phyloP scores from a whole-genome alignment of 2,797 vertebrate species.

The Tauraco hartlaubi region DNA sequence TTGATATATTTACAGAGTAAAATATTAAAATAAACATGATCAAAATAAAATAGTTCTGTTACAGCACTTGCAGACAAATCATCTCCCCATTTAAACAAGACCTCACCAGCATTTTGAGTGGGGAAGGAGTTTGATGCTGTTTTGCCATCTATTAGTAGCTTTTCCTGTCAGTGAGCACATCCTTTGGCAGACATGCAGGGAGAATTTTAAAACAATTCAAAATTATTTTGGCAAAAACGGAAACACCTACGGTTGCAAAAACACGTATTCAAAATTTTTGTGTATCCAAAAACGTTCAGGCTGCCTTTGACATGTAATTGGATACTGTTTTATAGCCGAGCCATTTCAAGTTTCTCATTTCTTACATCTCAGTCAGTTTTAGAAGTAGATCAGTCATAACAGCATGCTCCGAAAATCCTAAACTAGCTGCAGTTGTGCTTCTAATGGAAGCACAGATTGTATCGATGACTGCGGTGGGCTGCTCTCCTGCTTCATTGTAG shows the following conservation, averaged over 20 bases:
- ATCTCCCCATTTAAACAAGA: background rate
- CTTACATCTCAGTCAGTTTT: background rate
- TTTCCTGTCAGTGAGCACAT: slow-evolving; percentile 38
- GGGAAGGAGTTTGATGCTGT: background rate
- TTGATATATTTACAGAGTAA: slow-evolving; percentile 23
- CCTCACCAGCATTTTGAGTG: background rate
- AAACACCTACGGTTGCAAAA: slow-evolving; percentile 26
- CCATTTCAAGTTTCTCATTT: background rate
- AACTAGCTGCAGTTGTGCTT: background rate
- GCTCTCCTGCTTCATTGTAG: background rate
- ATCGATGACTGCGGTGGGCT: rapidly evolving
- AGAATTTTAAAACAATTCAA: slow-evolving; percentile 2
- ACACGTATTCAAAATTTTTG: background rate
- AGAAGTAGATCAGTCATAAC: slow-evolving; percentile 6
- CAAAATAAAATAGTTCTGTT: background rate
- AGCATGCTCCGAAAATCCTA: background rate
- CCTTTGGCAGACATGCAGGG: background rate
- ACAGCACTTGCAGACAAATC: background rate
- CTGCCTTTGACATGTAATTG: slow-evolving; percentile 14
- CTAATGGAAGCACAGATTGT: background rate
- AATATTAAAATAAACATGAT: slow-evolving; percentile 21
- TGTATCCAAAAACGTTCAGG: background rate
- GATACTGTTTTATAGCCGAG: background rate
- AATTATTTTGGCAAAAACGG: background rate
- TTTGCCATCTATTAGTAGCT: slow-evolving; percentile 14